A percentile compares a stretch with the other conserved stretches of the same genome.
These are phyloP conservation scores for Dendropsophus ebraccatus DNA, from an alignment of 2,113 vertebrate species.

Conservation along the genomic window DNA sequence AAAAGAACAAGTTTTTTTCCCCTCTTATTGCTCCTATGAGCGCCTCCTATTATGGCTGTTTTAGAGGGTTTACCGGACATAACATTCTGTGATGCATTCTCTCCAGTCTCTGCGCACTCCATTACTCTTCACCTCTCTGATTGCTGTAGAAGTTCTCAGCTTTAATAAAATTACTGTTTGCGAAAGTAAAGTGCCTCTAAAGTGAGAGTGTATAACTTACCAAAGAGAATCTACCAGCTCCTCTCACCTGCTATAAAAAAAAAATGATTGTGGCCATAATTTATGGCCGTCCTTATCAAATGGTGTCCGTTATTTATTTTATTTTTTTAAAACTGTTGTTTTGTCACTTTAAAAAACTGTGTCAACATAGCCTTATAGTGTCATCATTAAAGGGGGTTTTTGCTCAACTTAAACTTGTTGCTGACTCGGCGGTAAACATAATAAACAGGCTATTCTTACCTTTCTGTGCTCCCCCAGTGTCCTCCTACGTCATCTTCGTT, in stretches of 20 bases:
- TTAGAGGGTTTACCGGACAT: background rate
- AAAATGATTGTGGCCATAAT: background rate
- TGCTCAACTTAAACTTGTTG: no score
- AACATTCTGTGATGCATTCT: slow-evolving; percentile 26
- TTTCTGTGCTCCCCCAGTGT: no score
- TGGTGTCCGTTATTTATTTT: background rate
- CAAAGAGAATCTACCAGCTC: no score
- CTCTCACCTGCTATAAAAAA: no score
- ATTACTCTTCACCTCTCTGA: background rate
- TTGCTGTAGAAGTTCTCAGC: background rate
- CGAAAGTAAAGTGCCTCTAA: background rate
- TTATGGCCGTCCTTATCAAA: background rate
- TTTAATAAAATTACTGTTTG: slow-evolving; percentile 37
- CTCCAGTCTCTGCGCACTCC: background rate
- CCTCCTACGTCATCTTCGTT: no score
- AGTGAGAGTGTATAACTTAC: no score
- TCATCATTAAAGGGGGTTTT: no score
- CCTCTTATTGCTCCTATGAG: slow-evolving; percentile 21
- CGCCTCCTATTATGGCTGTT: background rate
- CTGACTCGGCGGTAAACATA: no score
- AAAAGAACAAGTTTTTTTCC: slow-evolving; percentile 18
- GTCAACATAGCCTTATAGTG: no score
- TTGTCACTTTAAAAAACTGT: no score
- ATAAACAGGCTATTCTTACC: no score
- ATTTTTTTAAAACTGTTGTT: no score